These are phyloP conservation scores for Apostichopus parvimensis DNA, from an alignment of 35 echinoderm and acorn worm genomes.

Conservation along the genomic window DNA sequence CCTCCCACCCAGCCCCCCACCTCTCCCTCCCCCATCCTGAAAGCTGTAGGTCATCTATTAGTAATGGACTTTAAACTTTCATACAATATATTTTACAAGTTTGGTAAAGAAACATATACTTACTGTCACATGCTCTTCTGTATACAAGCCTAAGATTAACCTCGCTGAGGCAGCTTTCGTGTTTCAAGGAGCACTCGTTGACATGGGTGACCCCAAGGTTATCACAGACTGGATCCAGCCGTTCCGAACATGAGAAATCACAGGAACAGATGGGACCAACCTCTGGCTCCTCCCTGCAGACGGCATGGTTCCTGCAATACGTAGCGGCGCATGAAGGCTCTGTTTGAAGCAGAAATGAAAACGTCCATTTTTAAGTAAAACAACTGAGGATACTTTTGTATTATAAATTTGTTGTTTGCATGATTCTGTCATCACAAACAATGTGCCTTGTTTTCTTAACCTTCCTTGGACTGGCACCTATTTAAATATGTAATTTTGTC, in stretches of 20 bases:
- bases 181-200: constrained; percentile 48
- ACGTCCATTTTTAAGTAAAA: too few relatives aligned
- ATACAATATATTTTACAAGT: background rate
- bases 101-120: background rate
- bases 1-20: too few relatives aligned
- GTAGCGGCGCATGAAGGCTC: background rate
- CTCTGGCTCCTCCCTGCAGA: background rate
- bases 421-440: too few relatives aligned
- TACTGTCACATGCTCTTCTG: background rate
- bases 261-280: constrained; percentile 3
- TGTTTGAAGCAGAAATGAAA: background rate
- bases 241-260: background rate
- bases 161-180: constrained; percentile 18
- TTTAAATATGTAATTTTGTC: too few relatives aligned
- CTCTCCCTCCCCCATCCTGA: too few relatives aligned
- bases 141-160: background rate
- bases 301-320: background rate
- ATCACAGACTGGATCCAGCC: constrained; percentile 44
- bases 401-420: too few relatives aligned
- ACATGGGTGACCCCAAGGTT: constrained; percentile 43
- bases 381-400: too few relatives aligned
- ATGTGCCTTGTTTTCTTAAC: too few relatives aligned
- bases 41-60: too few relatives aligned
- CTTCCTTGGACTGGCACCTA: too few relatives aligned
- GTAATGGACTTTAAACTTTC: too few relatives aligned